A percentile compares a stretch with the other conserved stretches of the same genome.
Evolutionary conservation across 2,888 invertebrate species (phyloP).

Genomic region (Eristalis arbustorum): DNA sequence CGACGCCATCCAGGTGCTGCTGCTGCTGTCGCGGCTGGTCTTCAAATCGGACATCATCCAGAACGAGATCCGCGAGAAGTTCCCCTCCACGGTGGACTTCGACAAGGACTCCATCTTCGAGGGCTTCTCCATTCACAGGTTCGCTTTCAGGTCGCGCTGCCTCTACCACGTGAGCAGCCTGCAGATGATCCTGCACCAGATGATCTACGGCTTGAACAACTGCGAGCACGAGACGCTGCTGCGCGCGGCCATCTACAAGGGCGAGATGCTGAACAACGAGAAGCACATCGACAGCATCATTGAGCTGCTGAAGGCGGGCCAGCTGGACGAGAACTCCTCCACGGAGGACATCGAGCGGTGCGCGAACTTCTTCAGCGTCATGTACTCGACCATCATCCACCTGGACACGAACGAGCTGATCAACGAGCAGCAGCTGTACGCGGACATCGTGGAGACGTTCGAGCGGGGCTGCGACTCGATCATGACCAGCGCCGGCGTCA

Average conservation of each 20-base stretch:
- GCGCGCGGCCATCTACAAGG: slow-evolving; percentile 90
- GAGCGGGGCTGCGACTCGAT: slow-evolving; percentile 87
- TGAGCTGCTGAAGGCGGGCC: slow-evolving; percentile 92
- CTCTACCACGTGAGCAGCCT: slow-evolving; percentile 88
- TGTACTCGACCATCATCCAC: slow-evolving; percentile 89
- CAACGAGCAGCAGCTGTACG: slow-evolving; percentile 85
- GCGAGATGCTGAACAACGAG: slow-evolving; percentile 95
- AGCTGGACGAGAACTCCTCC: slow-evolving; percentile 96
- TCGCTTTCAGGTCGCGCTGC: slow-evolving; percentile 89
- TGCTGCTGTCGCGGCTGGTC: slow-evolving; percentile 91
- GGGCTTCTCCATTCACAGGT: slow-evolving; percentile 93
- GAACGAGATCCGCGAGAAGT: slow-evolving; percentile 91
- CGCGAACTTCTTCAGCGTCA: slow-evolving; percentile 89
- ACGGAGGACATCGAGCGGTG: slow-evolving; percentile 92
- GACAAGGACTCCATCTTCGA: slow-evolving; percentile 88
- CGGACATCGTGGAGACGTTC: slow-evolving; percentile 81
- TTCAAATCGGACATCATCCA: slow-evolving; percentile 94
- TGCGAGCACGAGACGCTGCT: slow-evolving; percentile 91
- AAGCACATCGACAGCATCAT: slow-evolving; percentile 92
- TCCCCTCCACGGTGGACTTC: slow-evolving; percentile 88
- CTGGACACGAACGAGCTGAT: slow-evolving; percentile 83
- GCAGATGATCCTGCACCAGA: slow-evolving; percentile 87
- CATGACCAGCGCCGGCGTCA: slow-evolving; percentile 84
- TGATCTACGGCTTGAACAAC: slow-evolving; percentile 86
- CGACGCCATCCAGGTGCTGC: slow-evolving; percentile 92